Conservation (phyloP, 2,113 vertebrate species). For the Limnothrissa miodon region DNA sequence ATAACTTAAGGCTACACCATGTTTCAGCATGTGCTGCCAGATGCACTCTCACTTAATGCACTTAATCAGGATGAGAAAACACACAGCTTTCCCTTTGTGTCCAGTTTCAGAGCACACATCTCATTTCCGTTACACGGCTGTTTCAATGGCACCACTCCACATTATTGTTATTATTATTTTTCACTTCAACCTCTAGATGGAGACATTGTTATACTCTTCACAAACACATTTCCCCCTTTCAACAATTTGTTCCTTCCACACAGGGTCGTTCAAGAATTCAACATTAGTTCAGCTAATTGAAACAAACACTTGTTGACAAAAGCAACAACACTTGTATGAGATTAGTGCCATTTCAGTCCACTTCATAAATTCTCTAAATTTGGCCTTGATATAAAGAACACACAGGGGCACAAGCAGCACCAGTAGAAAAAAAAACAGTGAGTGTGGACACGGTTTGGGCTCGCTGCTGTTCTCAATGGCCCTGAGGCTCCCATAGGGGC, state of each 20-base stretch:
- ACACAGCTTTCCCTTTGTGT: background rate
- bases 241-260: background rate
- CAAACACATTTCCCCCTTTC: background rate
- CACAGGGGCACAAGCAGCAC: background rate
- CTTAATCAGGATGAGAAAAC: background rate
- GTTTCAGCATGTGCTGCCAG: background rate
- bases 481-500: background rate
- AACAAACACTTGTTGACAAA: background rate
- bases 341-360: background rate
- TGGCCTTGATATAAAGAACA: background rate
- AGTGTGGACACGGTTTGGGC: background rate
- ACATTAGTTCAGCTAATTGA: background rate
- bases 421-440: background rate
- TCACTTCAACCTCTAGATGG: background rate
- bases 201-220: background rate
- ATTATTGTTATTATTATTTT: background rate
- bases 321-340: background rate
- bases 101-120: background rate
- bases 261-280: background rate
- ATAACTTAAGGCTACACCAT: background rate
- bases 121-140: background rate
- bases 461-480: background rate
- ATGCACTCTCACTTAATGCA: too few species aligned
- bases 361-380: background rate
- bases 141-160: background rate